phyloP scores from a whole-genome alignment of 2,113 vertebrate genomes.

The Amazona guildingii region DNA sequence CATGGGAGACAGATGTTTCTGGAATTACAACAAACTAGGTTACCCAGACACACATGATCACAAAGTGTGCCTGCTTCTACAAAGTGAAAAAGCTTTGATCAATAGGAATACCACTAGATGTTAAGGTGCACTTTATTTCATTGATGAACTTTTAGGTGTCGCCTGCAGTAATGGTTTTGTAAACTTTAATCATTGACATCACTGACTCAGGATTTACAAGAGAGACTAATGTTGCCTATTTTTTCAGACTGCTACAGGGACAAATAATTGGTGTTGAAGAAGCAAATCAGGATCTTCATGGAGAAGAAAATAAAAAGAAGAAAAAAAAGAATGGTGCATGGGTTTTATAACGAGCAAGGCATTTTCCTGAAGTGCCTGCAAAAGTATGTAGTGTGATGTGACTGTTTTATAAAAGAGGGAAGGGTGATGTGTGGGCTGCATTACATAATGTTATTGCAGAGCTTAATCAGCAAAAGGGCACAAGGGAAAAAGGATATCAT shows the following conservation, averaged over 20 bases:
- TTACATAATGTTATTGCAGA: conserved; percentile 43
- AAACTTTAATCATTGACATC: conserved; percentile 11
- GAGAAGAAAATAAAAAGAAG: background rate
- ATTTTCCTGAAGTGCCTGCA: conserved; percentile 28
- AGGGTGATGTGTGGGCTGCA: conserved; percentile 16
- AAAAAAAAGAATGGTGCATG: background rate
- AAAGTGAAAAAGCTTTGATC: conserved; percentile 30
- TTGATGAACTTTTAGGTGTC: conserved; percentile 54
- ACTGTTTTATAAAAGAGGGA: background rate
- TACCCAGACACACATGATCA: background rate
- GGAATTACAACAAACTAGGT: background rate
- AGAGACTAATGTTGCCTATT: background rate
- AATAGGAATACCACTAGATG: conserved; percentile 1
- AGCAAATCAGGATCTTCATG: background rate
- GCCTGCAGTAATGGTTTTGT: conserved; percentile 25
- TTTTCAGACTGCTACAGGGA: conserved; percentile 16
- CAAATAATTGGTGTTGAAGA: conserved; percentile 23
- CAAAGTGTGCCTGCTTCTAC: background rate
- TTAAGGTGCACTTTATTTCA: conserved; percentile 5
- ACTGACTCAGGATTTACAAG: conserved; percentile 39
- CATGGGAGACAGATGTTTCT: background rate
- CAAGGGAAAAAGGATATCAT: background rate
- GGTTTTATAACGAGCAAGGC: conserved; percentile 6
- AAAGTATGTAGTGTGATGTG: background rate
- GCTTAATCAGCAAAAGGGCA: background rate